Evolutionary conservation across 1,140 invertebrate genomes (phyloP), one percentile per base, ranked within the genome.

Genomic region (Papilio polytes): DNA sequence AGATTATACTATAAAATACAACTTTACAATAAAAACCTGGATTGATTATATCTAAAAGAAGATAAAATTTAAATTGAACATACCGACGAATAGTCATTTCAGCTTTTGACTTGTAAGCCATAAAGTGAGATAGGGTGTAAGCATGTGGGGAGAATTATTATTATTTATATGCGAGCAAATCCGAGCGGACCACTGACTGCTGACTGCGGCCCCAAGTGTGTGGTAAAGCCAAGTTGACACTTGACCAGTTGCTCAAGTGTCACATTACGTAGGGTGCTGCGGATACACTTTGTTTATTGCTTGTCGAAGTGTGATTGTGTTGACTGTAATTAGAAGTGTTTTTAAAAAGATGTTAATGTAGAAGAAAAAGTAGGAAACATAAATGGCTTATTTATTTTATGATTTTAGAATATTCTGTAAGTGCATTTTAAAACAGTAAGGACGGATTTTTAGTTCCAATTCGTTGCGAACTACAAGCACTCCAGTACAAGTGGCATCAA

Each of bases 91-190:
- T 8, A 8, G n/a, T 56, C 8, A 56, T 20, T 9, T 56, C 53
- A 18, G 53, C 53, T 20, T 20, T 56, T 56, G n/a, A 56, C 53
- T 56, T 56, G n/a, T n/a, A 20, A 56, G 53, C 53, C 8, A 56
- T 56, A 56, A 20, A 56, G 18, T 56, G 18, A 56, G 53, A n/a
- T 20, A 56, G 53, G 53, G 53, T n/a, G 18, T 56, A 20, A 36
- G 53, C n/a, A 20, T 56, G n/a, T 20, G n/a, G 53, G n/a, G 53
- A n/a, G 53, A n/a, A 1, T 56, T 56, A 56, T 56, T 18, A 7
- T 56, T 56, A 56, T 56, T 56, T 56, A 56, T 56, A n/a, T 56
- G n/a, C 18, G 53, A 56, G n/a, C 18, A n/a, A 56, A 56, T 56
- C 53, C 15, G 15, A n/a, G 53, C 53, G 46, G 46, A 0, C 36